Percentiles rank a stretch among this genome's conserved stretches.
Evolutionary conservation across 2,113 vertebrate genomes (phyloP).

Genomic region (Callipepla californica): DNA sequence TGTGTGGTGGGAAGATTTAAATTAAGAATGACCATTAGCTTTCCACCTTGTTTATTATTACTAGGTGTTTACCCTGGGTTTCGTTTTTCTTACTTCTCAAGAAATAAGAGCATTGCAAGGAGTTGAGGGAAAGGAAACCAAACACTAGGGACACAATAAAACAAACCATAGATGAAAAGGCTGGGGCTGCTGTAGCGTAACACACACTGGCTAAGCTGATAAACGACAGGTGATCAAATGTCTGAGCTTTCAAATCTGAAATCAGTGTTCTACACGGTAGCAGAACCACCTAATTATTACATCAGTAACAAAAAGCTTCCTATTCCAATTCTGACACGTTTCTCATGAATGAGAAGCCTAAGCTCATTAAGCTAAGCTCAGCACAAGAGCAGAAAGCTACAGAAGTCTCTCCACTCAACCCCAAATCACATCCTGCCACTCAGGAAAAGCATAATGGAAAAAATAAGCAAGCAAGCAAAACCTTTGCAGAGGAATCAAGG

Average conservation of each 20-base stretch:
- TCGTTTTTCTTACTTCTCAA: not conserved
- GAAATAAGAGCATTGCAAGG: not conserved
- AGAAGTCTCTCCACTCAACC: not conserved
- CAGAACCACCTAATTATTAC: not conserved
- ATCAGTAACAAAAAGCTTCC: not conserved
- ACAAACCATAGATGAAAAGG: not conserved
- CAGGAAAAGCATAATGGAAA: not conserved
- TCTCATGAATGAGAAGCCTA: not conserved
- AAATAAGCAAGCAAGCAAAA: not conserved
- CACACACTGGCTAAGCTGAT: not conserved
- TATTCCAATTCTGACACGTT: not conserved
- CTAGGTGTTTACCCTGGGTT: not conserved
- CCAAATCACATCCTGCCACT: not conserved
- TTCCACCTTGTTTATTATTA: not conserved
- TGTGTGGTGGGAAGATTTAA: not conserved
- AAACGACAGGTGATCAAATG: not conserved
- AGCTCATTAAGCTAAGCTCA: not conserved
- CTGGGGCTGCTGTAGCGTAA: not conserved
- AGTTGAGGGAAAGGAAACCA: not conserved
- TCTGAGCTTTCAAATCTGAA: not conserved
- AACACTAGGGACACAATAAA: not conserved
- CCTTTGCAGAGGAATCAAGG: not conserved
- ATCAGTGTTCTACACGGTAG: not conserved
- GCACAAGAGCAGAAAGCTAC: not conserved
- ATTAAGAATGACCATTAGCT: not conserved